Base-by-base conservation (phyloP, 2,797 vertebrate species). In the Sphaeramia orbicularis region DNA sequence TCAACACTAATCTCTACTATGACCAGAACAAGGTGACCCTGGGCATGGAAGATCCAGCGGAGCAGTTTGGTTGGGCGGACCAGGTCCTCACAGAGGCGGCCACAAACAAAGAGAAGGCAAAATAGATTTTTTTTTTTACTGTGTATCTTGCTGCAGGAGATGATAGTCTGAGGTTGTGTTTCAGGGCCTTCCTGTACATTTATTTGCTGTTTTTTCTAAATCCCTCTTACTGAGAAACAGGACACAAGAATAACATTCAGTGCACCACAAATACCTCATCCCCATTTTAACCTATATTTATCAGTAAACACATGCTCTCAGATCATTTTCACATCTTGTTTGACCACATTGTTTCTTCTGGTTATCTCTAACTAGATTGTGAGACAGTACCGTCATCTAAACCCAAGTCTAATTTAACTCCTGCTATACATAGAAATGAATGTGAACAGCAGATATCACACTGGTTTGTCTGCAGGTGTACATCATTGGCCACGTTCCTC, bases 1-100 rank as follows among this genome's bases (percentile, higher is more conserved):
- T 99, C 49, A 99, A 99, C 65, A 98, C 97, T 49, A 99, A 99
- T 32, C 91, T 99, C 37, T 98, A 99, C 89, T 98, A 98, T 4
- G 92, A 94, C 76, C 94, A 90, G 86, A 98, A 98, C 1, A 59
- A 86, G 0, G 48, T 68, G 66, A 97, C 94, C 0, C 69, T 80
- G 3, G 66, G 58, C 35, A 74, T 92, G 41, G 75, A 77, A 0
- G 98, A 99, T 83, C 98, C 98, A 0, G 94, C 90, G 0, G 92
- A 68, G 2, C 97, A 99, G 85, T 96, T 98, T 69, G 85, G 63
- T 49, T 98, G 98, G 98, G 87, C 96, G 14, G 94, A 97, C 16
- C 78, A 83, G 1, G 86, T 94, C 11, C 92, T 99, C 60, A 91
- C 84, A 65, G 89, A 93, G 0, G 96, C 96, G 0, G 90, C 92